phyloP scores from a whole-genome alignment of 64 coral and sea anemone genomes.

The Montipora foliosa region DNA sequence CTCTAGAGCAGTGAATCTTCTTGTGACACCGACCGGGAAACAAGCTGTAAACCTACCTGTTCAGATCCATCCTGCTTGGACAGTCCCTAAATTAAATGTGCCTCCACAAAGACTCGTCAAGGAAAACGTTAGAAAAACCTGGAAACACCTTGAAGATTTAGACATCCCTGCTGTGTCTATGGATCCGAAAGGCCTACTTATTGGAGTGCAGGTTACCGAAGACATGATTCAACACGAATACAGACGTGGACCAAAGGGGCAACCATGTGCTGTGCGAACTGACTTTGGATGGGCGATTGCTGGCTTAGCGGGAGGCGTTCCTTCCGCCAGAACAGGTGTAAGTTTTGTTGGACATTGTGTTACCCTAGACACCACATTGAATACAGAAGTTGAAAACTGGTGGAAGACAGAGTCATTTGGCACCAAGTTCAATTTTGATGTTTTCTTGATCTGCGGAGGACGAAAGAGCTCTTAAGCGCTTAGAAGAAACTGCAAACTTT shows the following conservation, averaged over 20 bases:
- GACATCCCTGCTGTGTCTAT: slow-evolving; percentile 55
- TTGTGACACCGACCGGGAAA: slow-evolving; percentile 39
- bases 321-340: background rate
- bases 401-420: slow-evolving; percentile 73
- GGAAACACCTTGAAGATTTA: slow-evolving; percentile 54
- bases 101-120: slow-evolving; percentile 46
- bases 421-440: slow-evolving; percentile 56
- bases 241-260: slow-evolving; percentile 62
- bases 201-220: slow-evolving; percentile 69
- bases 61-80: slow-evolving; percentile 32
- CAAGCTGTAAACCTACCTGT: slow-evolving; percentile 37
- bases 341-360: slow-evolving; percentile 32
- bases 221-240: slow-evolving; percentile 70
- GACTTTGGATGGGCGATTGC: slow-evolving; percentile 74
- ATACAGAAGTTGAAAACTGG: slow-evolving; percentile 71
- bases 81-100: slow-evolving; percentile 70
- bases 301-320: slow-evolving; percentile 34
- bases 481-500: slow-evolving; percentile 54
- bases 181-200: slow-evolving; percentile 45
- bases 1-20: slow-evolving; percentile 19
- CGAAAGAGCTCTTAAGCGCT: slow-evolving; percentile 38
- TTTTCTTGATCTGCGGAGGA: slow-evolving; percentile 32
- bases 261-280: slow-evolving; percentile 55
- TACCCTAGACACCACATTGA: slow-evolving; percentile 13
- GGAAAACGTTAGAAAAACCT: slow-evolving; percentile 34